Conservation (phyloP, 2,888 invertebrate genomes). For the Ephialtes manifestator region DNA sequence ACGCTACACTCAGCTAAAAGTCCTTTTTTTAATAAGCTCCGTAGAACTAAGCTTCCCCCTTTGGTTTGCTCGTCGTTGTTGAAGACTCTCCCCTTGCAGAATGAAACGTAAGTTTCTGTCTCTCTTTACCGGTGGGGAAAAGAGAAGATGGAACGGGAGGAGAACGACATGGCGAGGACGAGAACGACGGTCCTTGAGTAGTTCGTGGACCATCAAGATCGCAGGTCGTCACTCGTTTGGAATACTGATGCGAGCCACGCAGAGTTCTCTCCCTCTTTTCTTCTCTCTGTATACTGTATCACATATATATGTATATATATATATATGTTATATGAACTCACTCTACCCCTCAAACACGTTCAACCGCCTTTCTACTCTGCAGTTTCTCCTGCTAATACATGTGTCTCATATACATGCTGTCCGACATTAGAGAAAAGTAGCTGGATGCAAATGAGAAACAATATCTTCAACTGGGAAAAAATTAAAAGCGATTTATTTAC, state of each 20-base stretch:
- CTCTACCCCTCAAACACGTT: conserved; percentile 13
- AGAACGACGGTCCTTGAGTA: conserved; percentile 62
- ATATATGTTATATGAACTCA: background rate
- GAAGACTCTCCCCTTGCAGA: conserved; percentile 75
- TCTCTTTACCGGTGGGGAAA: conserved; percentile 73
- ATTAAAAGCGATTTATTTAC: background rate
- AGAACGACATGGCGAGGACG: conserved; percentile 32
- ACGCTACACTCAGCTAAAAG: conserved; percentile 31
- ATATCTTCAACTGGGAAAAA: background rate
- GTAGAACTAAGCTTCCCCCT: conserved; percentile 34
- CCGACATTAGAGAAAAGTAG: conserved; percentile 1
- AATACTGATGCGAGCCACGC: conserved; percentile 68
- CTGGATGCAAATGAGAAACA: background rate
- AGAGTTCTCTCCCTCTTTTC: conserved; percentile 18
- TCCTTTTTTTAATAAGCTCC: conserved; percentile 65
- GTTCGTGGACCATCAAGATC: conserved; percentile 70
- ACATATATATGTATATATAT: background rate
- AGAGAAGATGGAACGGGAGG: conserved; percentile 52
- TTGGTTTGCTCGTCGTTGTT: conserved; percentile 65
- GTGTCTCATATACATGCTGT: background rate
- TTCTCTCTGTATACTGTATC: conserved; percentile 17
- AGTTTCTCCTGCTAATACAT: conserved; percentile 25
- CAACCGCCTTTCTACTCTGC: conserved; percentile 39
- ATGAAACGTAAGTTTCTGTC: conserved; percentile 79
- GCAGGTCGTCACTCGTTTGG: conserved; percentile 66